A percentile compares a stretch with the other conserved stretches of the same genome.
Conservation (phyloP, 2,797 vertebrate genomes). For the Hydrolagus colliei region DNA sequence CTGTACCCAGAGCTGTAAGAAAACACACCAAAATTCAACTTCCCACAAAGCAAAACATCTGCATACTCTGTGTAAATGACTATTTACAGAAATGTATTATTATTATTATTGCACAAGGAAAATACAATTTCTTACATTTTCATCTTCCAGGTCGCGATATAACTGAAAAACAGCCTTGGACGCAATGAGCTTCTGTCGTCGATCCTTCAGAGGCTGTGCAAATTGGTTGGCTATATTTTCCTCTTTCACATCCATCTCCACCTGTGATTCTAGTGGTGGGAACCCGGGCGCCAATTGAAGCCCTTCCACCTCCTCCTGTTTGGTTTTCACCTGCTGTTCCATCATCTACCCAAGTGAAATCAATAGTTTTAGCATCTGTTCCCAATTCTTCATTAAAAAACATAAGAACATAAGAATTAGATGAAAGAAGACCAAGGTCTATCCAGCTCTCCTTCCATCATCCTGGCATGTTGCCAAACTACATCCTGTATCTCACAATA, state of each 20-base stretch:
- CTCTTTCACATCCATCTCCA: slow-evolving; percentile 60
- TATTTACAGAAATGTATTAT: not conserved
- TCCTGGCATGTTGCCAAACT: too few species aligned
- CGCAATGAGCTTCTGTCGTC: slow-evolving; percentile 72
- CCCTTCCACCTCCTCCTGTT: too few species aligned
- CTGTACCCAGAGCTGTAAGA: slow-evolving; percentile 80
- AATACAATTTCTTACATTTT: slow-evolving; percentile 62
- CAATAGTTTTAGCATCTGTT: not conserved
- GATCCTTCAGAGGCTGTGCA: slow-evolving; percentile 67
- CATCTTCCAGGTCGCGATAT: slow-evolving; percentile 81
- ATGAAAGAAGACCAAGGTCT: too few species aligned
- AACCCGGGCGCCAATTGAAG: slow-evolving; percentile 58
- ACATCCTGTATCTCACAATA: too few species aligned
- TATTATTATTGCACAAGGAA: not conserved
- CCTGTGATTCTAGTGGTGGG: slow-evolving; percentile 50
- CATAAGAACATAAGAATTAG: too few species aligned
- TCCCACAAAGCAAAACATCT: not conserved
- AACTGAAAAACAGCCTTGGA: slow-evolving; percentile 78
- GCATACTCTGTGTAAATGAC: not conserved
- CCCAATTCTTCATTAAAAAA: not conserved
- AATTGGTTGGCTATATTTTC: slow-evolving; percentile 68
- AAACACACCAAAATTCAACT: slow-evolving; percentile 26
- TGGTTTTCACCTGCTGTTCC: slow-evolving; percentile 76
- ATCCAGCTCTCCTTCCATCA: too few species aligned
- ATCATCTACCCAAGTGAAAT: slow-evolving; percentile 57